Conservation (phyloP, 2,113 vertebrate genomes). For the Anoura caudifer region DNA sequence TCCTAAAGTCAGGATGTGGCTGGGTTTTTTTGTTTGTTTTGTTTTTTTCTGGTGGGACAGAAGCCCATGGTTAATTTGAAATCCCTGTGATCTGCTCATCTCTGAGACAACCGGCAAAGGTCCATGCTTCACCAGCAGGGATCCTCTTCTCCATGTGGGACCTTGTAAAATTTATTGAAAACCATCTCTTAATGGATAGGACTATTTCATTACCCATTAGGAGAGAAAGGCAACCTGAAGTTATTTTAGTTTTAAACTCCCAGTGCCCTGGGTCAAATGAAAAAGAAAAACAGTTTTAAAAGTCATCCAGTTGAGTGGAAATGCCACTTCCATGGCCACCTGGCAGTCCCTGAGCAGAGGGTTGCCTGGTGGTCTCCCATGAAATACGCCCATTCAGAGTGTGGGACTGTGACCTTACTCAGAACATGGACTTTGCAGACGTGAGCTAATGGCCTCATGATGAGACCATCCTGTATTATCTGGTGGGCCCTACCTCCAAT, state of each 20-base stretch:
- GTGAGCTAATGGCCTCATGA: neutral
- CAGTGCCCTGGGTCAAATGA: neutral
- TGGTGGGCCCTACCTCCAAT: neutral
- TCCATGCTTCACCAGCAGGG: neutral
- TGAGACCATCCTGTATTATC: neutral
- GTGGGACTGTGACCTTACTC: neutral
- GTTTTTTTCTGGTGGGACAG: too few relatives aligned
- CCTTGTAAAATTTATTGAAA: neutral
- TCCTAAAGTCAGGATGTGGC: too few relatives aligned
- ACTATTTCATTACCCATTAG: neutral
- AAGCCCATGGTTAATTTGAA: neutral
- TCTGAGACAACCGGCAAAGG: neutral
- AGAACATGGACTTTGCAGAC: neutral
- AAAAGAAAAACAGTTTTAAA: neutral
- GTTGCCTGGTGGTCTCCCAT: neutral
- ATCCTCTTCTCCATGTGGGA: neutral
- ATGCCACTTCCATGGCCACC: neutral
- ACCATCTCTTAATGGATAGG: neutral
- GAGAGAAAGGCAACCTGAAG: neutral
- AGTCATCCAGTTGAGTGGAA: constrained; percentile 31
- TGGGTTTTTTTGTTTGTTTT: too few relatives aligned
- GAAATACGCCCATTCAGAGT: neutral
- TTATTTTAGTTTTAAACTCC: neutral
- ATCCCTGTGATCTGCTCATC: neutral
- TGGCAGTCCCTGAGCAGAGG: neutral